These are phyloP conservation scores for Verasper variegatus DNA, from an alignment of 2,113 vertebrate species.

Conservation along the genomic window DNA sequence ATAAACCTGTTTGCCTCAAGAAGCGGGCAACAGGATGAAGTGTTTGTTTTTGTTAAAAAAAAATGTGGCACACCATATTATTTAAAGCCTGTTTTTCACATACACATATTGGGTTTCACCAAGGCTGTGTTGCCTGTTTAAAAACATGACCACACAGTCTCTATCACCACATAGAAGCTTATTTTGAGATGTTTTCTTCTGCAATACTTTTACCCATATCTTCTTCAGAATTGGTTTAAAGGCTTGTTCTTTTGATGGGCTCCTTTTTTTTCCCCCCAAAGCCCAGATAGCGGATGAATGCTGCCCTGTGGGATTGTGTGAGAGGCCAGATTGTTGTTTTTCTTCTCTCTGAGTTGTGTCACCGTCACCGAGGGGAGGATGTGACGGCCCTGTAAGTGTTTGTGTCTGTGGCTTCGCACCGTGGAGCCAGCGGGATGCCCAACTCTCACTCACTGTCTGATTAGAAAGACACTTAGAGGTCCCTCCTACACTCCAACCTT, in stretches of 20 bases:
- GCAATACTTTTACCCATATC: slow-evolving; percentile 16
- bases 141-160: slow-evolving; percentile 34
- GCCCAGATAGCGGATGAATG: neutral
- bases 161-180: slow-evolving; percentile 12
- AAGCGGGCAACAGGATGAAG: slow-evolving; percentile 5
- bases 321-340: slow-evolving; percentile 42
- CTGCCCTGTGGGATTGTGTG: slow-evolving; percentile 26
- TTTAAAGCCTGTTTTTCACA: slow-evolving; percentile 30
- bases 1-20: slow-evolving; percentile 53
- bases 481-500: neutral
- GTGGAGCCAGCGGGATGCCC: slow-evolving; percentile 29
- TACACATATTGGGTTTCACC: slow-evolving; percentile 29
- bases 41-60: slow-evolving; percentile 29
- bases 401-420: slow-evolving; percentile 46
- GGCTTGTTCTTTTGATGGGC: slow-evolving; percentile 7
- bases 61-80: slow-evolving; percentile 19
- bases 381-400: slow-evolving; percentile 41
- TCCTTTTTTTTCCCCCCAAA: neutral
- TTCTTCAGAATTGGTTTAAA: neutral
- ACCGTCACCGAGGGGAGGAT: slow-evolving; percentile 17
- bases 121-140: slow-evolving; percentile 3
- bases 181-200: slow-evolving; percentile 26
- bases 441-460: slow-evolving; percentile 41
- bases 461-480: slow-evolving; percentile 23
- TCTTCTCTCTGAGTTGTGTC: slow-evolving; percentile 45